These are phyloP conservation scores for Meriones psammophilus DNA, from an alignment of 2,797 vertebrate species.

Conservation along the genomic window DNA sequence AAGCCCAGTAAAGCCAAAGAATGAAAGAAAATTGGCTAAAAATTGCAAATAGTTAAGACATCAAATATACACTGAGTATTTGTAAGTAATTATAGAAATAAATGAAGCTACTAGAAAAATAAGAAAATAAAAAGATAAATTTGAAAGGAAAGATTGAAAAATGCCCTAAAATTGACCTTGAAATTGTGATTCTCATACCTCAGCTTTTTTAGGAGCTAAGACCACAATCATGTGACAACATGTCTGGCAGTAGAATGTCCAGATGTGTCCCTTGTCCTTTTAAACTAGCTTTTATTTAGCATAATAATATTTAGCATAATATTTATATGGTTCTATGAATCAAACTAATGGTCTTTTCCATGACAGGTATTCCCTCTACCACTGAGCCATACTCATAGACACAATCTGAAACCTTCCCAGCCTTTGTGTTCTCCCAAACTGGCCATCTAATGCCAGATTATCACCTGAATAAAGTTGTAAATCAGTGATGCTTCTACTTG, in stretches of 20 bases:
- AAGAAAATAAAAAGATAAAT: not conserved
- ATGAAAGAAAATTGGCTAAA: not conserved
- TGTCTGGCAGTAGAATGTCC: not conserved
- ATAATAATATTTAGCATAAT: not conserved
- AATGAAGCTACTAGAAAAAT: not conserved
- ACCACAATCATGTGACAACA: not conserved
- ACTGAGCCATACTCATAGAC: not conserved
- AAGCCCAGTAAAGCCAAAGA: not conserved
- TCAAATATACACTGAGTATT: not conserved
- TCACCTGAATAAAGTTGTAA: not conserved
- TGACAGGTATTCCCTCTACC: not conserved
- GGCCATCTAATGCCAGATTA: not conserved
- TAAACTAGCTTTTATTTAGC: not conserved
- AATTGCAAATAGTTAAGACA: slow-evolving; percentile 20
- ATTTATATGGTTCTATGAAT: not conserved
- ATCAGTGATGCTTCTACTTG: not conserved
- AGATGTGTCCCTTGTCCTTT: not conserved
- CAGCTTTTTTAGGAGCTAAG: not conserved
- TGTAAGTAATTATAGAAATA: slow-evolving; percentile 28
- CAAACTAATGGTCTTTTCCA: not conserved
- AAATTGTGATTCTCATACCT: not conserved
- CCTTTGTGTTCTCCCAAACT: not conserved
- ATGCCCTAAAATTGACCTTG: not conserved
- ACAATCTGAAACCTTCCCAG: not conserved
- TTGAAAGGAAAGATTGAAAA: not conserved